Conservation (phyloP, 2,888 invertebrate genomes). For the Drosophila kambysellisi region DNA sequence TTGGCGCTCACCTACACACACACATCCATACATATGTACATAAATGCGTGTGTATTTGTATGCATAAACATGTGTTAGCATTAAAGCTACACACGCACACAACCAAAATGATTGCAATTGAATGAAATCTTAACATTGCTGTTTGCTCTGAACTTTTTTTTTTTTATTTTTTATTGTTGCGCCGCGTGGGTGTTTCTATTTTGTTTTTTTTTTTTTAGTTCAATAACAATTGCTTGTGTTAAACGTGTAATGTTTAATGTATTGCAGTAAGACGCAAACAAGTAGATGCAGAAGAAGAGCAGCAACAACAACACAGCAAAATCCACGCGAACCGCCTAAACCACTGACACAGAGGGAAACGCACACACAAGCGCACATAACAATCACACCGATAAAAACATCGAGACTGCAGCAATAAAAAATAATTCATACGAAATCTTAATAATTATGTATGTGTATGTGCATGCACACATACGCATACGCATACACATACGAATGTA, state of each 20-base stretch:
- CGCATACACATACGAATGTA: background rate
- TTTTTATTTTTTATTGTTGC: constrained; percentile 13
- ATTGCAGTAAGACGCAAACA: background rate
- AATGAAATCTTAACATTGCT: constrained; percentile 32
- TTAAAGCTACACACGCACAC: constrained; percentile 23
- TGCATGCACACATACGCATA: background rate
- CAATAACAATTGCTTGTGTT: background rate
- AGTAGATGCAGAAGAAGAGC: background rate
- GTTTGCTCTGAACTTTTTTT: constrained; percentile 1
- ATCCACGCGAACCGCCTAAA: constrained; percentile 43
- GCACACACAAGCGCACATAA: constrained; percentile 9
- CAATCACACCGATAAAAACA: constrained; percentile 13
- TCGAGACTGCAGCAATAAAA: constrained; percentile 23
- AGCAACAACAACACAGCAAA: constrained; percentile 24
- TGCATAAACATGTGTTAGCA: constrained; percentile 18
- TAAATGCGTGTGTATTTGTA: background rate
- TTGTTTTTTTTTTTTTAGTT: background rate
- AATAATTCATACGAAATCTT: constrained; percentile 27
- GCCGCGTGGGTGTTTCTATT: constrained; percentile 30
- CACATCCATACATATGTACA: constrained; percentile 4
- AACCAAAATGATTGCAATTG: constrained; percentile 21
- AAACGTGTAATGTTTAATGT: constrained; percentile 1
- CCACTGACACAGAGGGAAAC: background rate
- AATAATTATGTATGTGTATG: constrained; percentile 17
- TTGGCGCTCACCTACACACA: background rate